Evolutionary conservation across 2,888 invertebrate genomes (phyloP), one percentile per base, ranked within the genome.

Genomic region (Autographa pulchrina): DNA sequence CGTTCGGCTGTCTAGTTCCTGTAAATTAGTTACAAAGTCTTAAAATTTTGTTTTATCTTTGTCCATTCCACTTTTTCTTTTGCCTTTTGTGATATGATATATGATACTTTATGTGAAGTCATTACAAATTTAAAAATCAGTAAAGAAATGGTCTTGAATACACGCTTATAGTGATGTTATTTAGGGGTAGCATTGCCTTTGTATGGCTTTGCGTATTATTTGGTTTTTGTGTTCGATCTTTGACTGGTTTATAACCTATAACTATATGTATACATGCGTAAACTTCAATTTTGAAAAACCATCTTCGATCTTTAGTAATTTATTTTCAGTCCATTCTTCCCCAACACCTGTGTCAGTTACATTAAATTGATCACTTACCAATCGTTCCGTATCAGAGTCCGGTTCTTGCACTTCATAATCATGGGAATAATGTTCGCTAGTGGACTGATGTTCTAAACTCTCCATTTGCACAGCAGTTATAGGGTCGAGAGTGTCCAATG

Each of bases 401-500:
- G 96, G 96, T 86, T 96, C 96, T 0, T 96, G 96, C 1, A 96
- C 95, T 82, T 95, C 96, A 71, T 94, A 93, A 62, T 94, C 94
- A 73, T 94, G 93, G 0, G 96, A 90, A 75, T 91, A 92, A 64
- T 95, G 95, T 82, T 96, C 96, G 71, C 96, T 95, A 0, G 92
- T 93, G 2, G 95, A 93, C 74, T 93, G 94, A 71, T 96, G 95
- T 69, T 95, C 96, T 31, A 95, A 80, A 68, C 95, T 95, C 85
- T 96, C 96, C 90, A 96, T 92, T 75, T 96, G 95, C 6, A 96
- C 93, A 0, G 96, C 91, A 0, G 96, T 96, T 62, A 96, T 88
- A 14, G 97, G 96, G 87, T 97, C 97, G 84, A 97, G 91, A 31
- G 97, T 97, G 86, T 97, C 97, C 80, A 97, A 96, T 20, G 97